These are phyloP conservation scores for Thalpophila matura DNA, from an alignment of 2,888 invertebrate genomes.

Conservation along the genomic window DNA sequence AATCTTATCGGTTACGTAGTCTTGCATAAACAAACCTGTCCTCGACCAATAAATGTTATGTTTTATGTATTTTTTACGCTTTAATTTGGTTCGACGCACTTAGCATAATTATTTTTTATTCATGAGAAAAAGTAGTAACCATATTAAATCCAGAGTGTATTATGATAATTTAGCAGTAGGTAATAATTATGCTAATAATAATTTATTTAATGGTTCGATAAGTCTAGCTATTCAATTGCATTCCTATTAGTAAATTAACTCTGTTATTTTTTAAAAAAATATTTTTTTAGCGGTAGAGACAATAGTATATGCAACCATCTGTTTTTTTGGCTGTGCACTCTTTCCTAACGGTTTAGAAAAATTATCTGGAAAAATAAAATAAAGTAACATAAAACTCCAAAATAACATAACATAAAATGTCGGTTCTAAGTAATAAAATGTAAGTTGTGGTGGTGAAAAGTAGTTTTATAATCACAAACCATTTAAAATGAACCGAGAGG, in stretches of 20 bases:
- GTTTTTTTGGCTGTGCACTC: not conserved
- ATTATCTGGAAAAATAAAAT: not conserved
- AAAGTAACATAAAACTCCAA: not conserved
- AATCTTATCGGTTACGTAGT: constrained; percentile 70
- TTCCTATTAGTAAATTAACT: no score
- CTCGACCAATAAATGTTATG: constrained; percentile 52
- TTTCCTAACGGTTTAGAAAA: not conserved
- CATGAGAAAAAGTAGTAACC: constrained; percentile 5
- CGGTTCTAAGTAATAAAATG: no score
- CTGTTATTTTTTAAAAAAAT: no score
- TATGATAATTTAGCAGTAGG: no score
- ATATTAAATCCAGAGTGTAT: constrained; percentile 1
- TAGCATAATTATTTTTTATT: constrained; percentile 13
- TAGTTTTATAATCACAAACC: constrained; percentile 20
- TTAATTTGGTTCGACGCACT: constrained; percentile 45
- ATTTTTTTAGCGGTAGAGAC: no score
- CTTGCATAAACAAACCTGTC: constrained; percentile 71
- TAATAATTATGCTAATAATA: no score
- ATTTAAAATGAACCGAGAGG: constrained; percentile 36
- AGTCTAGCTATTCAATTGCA: no score
- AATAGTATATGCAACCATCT: no score
- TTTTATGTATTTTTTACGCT: constrained; percentile 43
- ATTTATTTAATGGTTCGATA: no score
- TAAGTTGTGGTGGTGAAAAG: constrained; percentile 3
- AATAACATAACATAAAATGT: constrained; percentile 15